These are phyloP conservation scores for Hymenopus coronatus DNA, from an alignment of 2,888 invertebrate species.

Conservation along the genomic window DNA sequence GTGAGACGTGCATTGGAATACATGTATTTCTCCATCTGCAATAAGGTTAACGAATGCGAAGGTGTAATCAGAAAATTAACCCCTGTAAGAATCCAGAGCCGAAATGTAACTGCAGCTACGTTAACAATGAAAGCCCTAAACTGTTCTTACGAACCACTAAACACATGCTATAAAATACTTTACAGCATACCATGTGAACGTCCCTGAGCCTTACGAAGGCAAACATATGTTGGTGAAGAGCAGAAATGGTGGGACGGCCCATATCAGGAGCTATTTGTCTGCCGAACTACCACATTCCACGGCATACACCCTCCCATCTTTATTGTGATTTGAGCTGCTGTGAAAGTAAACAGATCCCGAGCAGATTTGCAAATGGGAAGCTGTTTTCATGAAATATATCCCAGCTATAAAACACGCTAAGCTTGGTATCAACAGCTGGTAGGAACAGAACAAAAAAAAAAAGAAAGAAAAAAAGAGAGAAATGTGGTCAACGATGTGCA, in stretches of 20 bases:
- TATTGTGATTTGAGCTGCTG: background rate
- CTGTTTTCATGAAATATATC: background rate
- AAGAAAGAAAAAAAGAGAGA: no score
- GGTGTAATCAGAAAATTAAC: no score
- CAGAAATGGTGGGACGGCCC: background rate
- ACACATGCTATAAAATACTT: no score
- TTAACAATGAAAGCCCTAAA: no score
- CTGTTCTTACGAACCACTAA: no score
- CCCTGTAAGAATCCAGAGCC: no score
- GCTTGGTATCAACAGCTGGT: background rate
- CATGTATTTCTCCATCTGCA: no score
- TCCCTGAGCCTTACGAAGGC: background rate
- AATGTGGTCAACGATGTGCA: background rate
- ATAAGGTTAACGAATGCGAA: no score
- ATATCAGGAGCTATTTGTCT: slow-evolving; percentile 2
- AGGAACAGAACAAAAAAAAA: no score
- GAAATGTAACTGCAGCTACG: no score
- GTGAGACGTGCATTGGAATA: no score
- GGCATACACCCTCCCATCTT: background rate
- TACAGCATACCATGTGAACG: background rate
- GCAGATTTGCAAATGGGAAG: background rate
- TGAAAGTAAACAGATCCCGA: background rate
- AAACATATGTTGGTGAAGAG: background rate
- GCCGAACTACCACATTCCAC: background rate
- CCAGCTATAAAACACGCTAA: background rate